phyloP scores from a whole-genome alignment of 2,797 vertebrate species.

The Betta splendens region DNA sequence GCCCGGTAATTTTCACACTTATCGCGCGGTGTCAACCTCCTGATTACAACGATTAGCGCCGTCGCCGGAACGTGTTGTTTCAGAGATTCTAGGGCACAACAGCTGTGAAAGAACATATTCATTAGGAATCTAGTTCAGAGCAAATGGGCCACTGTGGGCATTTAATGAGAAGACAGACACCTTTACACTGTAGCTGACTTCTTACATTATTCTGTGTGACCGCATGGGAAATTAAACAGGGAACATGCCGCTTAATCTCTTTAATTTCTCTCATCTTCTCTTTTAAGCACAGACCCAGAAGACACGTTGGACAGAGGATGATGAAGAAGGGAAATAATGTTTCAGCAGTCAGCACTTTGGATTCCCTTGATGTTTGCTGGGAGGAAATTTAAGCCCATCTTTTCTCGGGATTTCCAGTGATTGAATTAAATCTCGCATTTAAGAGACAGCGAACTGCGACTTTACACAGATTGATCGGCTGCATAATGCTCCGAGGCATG shows the following conservation, averaged over 20 bases:
- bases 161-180: constrained; percentile 38
- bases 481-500: constrained; percentile 4
- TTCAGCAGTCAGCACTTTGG: constrained; percentile 16
- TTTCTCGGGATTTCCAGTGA: constrained; percentile 12
- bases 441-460: constrained; percentile 1
- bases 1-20: constrained; percentile 34
- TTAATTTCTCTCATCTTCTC: constrained; percentile 32
- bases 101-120: constrained; percentile 37
- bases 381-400: constrained; percentile 1
- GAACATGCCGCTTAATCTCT: constrained; percentile 36
- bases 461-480: background rate
- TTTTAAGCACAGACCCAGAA: constrained; percentile 35
- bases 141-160: constrained; percentile 25
- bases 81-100: constrained; percentile 18
- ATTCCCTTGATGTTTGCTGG: constrained; percentile 8
- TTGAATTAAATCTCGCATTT: constrained; percentile 10
- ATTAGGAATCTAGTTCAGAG: constrained; percentile 42
- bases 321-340: constrained; percentile 9
- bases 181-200: constrained; percentile 40
- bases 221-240: constrained; percentile 56
- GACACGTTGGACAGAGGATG: constrained; percentile 7
- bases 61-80: constrained; percentile 14
- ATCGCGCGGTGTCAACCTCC: constrained; percentile 16
- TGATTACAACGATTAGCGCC: constrained; percentile 58
- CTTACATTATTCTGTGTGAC: constrained; percentile 24